Base-by-base conservation (phyloP, 1,140 invertebrate genomes). In the Ceratosolen fusciceps region DNA sequence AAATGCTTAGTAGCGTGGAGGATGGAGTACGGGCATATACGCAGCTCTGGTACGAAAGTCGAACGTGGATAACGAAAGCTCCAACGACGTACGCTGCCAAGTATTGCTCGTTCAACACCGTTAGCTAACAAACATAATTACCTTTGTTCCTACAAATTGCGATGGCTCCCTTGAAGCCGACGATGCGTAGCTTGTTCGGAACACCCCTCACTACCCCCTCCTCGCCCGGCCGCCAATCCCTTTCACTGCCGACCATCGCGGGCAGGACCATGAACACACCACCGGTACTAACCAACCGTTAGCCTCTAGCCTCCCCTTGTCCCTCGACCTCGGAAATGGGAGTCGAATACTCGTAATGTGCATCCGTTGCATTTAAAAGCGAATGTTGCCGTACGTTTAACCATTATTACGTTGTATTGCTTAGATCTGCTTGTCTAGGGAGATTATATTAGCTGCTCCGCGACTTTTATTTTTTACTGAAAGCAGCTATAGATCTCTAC, bases 61-160 rank as follows among this genome's bases (percentile, higher is more conserved):
- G 1, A 24, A 58, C 26, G n/a, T 24, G 2, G 1, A 4, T 21
- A 16, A 73, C 14, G 31, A 58, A 73, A 72, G 70, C 47, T 72
- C 9, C 60, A 21, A 0, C 7, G 24, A n/a, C 24, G 26, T 49
- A 5, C 16, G 54, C 8, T 24, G 37, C 47, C 60, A 34, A 67
- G 19, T 24, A 39, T 34, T 67, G 43, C 54, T 54, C 31, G 31
- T 19, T 56, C 60, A 47, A 71, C 71, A 29, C 16, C 37, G n/a
- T n/a, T 68, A 49, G 49, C 80, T 77, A 78, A 81, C 78, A 76
- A 76, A 80, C 56, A 81, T 82, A 84, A 85, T 86, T 81, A 84
- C 79, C 82, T 81, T 79, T 84, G 82, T 84, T 83, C 77, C 80
- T 77, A 82, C 71, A 83, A 84, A 84, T 85, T 84, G 80, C 76